Base-by-base conservation (phyloP, 2,888 invertebrate genomes). In the Empis stercorea region DNA sequence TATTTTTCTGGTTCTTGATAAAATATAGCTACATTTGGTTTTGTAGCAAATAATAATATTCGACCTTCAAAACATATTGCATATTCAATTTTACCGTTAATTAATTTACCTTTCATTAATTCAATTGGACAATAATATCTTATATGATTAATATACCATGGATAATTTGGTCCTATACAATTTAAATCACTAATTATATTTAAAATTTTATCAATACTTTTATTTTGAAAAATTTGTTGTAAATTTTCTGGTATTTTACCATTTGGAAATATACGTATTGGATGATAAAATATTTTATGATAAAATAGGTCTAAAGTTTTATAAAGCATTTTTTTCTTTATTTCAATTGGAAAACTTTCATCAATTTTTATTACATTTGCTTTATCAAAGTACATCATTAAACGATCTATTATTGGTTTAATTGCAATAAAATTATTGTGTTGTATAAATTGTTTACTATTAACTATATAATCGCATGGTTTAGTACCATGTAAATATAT, bases 61-160 rank as follows among this genome's bases (percentile, higher is more conserved):
- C 76, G 74, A 60, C 77, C 78, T 60, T 79, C 71, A 55, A 80
- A 79, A 32, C 71, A 66, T 2, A 79, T 75, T 1, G 76, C 74
- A 55, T 70, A 72, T 60, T 75, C 73, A 1, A 74, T 62, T 44
- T 68, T 64, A 16, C 82, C 82, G 30, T 63, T 57, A 13, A 66
- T 56, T 41, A 72, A 65, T 45, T 61, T 63, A n/a, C 81, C 76
- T 50, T 71, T 68, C 53, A 71, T 71, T 54, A 81, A 68, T 52
- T 78, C 74, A 4, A 82, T 78, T 6, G 83, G 82, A 58, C 83
- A 83, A 55, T 73, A 66, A 44, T 70, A 73, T 36, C 65, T 70
- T 79, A 80, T 81, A 41, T 71, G 68, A 4, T 80, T 80, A 52
- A 76, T 60, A 41, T 59, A 58, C 72, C 72, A 74, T 49, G 64